Conservation (phyloP, 2,888 invertebrate species). For the Frankliniella intonsa region DNA sequence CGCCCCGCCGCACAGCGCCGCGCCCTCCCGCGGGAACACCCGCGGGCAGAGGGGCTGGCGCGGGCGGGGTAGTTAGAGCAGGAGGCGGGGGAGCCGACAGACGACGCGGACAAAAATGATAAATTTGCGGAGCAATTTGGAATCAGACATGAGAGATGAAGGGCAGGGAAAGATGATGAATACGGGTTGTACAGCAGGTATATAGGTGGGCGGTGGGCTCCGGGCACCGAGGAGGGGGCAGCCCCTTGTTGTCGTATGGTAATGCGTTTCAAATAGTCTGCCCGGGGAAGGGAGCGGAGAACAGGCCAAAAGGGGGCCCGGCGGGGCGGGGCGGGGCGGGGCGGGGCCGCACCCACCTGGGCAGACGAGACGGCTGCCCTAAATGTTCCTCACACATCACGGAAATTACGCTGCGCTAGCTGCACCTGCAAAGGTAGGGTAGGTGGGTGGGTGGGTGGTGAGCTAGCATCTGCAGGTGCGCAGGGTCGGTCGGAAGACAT, state of each 20-base stretch:
- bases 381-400: background rate
- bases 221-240: no score
- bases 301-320: background rate
- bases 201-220: background rate
- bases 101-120: background rate
- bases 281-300: background rate
- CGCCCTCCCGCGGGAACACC: background rate
- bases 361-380: background rate
- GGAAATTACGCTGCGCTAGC: background rate
- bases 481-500: no score
- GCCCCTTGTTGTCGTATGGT: slow-evolving; percentile 15
- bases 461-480: no score
- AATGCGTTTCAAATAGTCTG: slow-evolving; percentile 17
- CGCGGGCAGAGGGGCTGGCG: background rate
- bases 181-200: background rate
- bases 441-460: no score
- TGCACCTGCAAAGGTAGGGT: no score
- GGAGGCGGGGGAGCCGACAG: background rate
- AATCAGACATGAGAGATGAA: slow-evolving; percentile 4
- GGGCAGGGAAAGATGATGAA: slow-evolving; percentile 2
- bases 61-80: background rate
- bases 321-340: background rate
- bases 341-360: background rate
- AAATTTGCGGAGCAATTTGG: background rate
- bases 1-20: background rate